Conservation (phyloP, 2,797 vertebrate species). For the Squalus acanthias region DNA sequence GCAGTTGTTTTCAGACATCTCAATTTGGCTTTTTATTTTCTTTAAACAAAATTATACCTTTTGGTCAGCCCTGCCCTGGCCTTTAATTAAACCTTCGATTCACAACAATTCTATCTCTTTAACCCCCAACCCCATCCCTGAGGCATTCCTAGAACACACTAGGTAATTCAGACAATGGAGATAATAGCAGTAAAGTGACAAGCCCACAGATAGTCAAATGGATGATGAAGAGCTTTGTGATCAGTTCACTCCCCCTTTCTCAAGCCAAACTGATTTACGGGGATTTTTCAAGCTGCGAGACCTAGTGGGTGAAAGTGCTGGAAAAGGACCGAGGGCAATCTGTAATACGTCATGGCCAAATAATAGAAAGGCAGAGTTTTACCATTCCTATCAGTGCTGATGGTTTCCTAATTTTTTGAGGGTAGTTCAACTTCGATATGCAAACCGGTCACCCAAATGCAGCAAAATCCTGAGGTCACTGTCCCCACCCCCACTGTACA, state of each 20-base stretch:
- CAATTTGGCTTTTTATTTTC: constrained; percentile 22
- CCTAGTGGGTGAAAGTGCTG: neutral
- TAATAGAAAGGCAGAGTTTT: neutral
- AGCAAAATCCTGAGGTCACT: constrained; percentile 40
- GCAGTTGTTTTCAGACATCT: constrained; percentile 30
- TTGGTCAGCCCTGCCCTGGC: neutral
- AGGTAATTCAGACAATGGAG: constrained; percentile 24
- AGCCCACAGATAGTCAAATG: constrained; percentile 10
- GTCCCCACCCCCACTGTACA: constrained; percentile 36
- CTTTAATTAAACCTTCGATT: constrained; percentile 29
- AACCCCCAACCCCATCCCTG: neutral
- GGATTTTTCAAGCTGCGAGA: neutral
- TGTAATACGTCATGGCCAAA: neutral
- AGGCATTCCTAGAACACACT: neutral
- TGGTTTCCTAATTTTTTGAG: constrained; percentile 33
- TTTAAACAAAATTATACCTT: constrained; percentile 34
- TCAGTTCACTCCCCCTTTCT: constrained; percentile 2
- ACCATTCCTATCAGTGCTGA: neutral
- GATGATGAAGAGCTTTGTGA: constrained; percentile 17
- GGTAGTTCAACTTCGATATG: constrained; percentile 38
- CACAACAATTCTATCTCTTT: constrained; percentile 36
- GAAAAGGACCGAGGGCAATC: neutral
- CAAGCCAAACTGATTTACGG: constrained; percentile 1
- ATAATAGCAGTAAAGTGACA: constrained; percentile 20
- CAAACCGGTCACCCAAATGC: constrained; percentile 41